phyloP scores from a whole-genome alignment of 1,140 invertebrate genomes.

The Proctacanthus coquilletti region DNA sequence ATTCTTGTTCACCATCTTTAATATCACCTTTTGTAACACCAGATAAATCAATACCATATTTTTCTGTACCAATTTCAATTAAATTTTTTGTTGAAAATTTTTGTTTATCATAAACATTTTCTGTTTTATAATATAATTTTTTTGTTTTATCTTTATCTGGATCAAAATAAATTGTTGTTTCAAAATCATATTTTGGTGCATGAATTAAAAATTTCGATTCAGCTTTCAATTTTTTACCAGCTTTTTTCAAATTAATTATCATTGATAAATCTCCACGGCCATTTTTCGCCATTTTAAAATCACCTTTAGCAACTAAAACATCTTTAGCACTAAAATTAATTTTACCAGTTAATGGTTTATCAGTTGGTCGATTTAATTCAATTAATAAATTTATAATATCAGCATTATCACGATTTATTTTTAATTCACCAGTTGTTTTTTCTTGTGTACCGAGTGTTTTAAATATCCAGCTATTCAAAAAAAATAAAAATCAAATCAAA shows the following conservation, averaged over 20 bases:
- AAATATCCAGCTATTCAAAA: slow-evolving; percentile 16
- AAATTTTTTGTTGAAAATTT: slow-evolving; percentile 41
- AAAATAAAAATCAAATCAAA: too few species aligned
- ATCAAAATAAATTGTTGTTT: slow-evolving; percentile 43
- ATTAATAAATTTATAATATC: slow-evolving; percentile 14
- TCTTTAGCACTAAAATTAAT: slow-evolving; percentile 38
- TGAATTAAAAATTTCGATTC: slow-evolving; percentile 39
- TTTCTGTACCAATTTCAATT: slow-evolving; percentile 33
- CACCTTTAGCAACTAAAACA: slow-evolving; percentile 34
- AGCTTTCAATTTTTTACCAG: slow-evolving; percentile 42
- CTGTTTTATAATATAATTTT: slow-evolving; percentile 39
- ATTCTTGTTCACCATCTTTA: slow-evolving; percentile 22
- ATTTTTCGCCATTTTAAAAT: slow-evolving; percentile 35
- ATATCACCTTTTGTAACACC: slow-evolving; percentile 28
- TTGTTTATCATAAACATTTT: slow-evolving; percentile 37
- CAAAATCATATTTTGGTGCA: slow-evolving; percentile 38
- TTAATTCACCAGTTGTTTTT: slow-evolving; percentile 16
- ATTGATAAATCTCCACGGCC: slow-evolving; percentile 40
- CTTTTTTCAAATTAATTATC: slow-evolving; percentile 33
- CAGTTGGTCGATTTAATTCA: slow-evolving; percentile 19
- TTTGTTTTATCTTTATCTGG: slow-evolving; percentile 51
- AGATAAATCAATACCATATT: slow-evolving; percentile 35
- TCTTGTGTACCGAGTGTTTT: slow-evolving; percentile 20
- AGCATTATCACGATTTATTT: slow-evolving; percentile 10
- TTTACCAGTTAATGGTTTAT: slow-evolving; percentile 30